These are phyloP conservation scores for Silurus glanis DNA, from an alignment of 2,113 vertebrate species.

Conservation along the genomic window DNA sequence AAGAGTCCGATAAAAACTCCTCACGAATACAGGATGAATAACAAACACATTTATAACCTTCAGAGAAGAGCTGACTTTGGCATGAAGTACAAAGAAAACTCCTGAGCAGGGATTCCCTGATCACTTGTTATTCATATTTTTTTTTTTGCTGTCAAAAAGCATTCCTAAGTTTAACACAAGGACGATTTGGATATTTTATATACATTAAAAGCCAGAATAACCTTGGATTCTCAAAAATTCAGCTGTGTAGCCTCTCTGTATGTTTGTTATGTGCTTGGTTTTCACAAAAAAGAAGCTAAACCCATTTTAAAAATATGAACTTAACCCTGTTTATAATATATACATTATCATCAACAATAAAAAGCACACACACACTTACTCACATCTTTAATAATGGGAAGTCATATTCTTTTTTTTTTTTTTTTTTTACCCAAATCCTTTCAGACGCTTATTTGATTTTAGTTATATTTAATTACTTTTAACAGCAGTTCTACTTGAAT, in stretches of 20 bases:
- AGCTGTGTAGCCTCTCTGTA: background rate
- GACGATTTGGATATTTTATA: slow-evolving; percentile 1
- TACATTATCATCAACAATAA: background rate
- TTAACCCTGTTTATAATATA: background rate
- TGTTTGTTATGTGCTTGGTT: background rate
- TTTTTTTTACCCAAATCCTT: background rate
- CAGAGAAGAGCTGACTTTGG: slow-evolving; percentile 48
- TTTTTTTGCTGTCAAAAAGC: background rate
- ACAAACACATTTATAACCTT: slow-evolving; percentile 49
- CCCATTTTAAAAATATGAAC: background rate
- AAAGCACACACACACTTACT: background rate
- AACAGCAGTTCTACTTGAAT: background rate
- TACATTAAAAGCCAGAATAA: background rate
- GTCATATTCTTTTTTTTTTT: background rate
- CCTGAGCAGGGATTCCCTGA: slow-evolving; percentile 40
- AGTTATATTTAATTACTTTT: background rate
- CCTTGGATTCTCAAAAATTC: background rate
- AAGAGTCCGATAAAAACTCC: slow-evolving; percentile 44
- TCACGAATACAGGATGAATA: slow-evolving; percentile 47
- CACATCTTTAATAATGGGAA: background rate
- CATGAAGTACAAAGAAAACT: slow-evolving; percentile 45
- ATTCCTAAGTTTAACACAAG: background rate
- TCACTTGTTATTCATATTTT: slow-evolving; percentile 18
- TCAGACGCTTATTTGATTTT: background rate
- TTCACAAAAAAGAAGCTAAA: background rate